phyloP scores from a whole-genome alignment of 2,113 vertebrate genomes.

The Petromus typicus region DNA sequence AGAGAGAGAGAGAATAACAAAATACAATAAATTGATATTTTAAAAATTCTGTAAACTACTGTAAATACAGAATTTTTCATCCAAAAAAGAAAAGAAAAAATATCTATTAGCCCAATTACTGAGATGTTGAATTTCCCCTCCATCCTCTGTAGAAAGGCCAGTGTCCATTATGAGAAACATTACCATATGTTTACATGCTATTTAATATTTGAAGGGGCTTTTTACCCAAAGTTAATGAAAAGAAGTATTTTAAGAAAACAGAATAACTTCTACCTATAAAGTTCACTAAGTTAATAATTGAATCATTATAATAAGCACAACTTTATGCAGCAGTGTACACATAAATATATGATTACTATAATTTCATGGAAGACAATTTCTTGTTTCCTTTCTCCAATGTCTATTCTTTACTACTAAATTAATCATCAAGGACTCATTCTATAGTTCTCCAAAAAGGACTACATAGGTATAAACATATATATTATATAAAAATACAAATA shows the following conservation, averaged over 20 bases:
- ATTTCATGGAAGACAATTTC: neutral
- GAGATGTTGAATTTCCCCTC: accelerated
- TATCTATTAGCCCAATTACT: accelerated
- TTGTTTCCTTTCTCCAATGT: neutral
- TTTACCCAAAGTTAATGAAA: neutral
- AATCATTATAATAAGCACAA: neutral
- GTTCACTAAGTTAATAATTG: neutral
- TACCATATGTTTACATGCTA: neutral
- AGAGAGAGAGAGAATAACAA: conserved; percentile 50
- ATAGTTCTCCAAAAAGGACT: neutral
- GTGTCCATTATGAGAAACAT: neutral
- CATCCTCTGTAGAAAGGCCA: neutral
- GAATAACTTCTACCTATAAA: neutral
- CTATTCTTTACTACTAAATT: neutral
- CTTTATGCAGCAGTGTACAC: neutral
- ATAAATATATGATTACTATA: neutral
- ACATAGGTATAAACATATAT: neutral
- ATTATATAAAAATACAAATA: neutral
- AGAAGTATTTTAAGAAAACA: neutral
- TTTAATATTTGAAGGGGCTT: neutral
- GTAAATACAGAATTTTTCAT: neutral
- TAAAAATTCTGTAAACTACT: neutral
- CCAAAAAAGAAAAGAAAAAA: neutral
- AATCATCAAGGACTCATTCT: neutral
- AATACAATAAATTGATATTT: conserved; percentile 68